These are phyloP conservation scores for Synergus laeviventris DNA, from an alignment of 2,888 invertebrate species.

Conservation along the genomic window DNA sequence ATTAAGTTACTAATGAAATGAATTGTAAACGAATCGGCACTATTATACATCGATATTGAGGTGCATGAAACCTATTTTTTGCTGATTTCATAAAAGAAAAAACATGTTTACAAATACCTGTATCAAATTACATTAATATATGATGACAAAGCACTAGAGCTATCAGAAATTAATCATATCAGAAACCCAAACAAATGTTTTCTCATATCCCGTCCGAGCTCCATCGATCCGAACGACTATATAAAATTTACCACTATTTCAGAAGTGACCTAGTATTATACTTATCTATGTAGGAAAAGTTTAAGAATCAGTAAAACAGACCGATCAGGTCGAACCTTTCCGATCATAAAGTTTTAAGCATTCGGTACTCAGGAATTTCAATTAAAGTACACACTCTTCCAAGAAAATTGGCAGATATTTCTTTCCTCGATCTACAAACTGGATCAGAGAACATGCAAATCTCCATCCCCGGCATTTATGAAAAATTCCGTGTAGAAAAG, in stretches of 20 bases:
- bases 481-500: not conserved
- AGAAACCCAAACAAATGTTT: slow-evolving; percentile 22
- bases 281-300: slow-evolving; percentile 26
- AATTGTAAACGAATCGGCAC: too few relatives aligned
- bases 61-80: too few relatives aligned
- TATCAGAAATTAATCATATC: slow-evolving; percentile 19
- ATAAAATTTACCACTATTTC: slow-evolving; percentile 34
- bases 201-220: slow-evolving; percentile 21
- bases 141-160: not conserved
- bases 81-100: too few relatives aligned
- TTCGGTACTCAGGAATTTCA: slow-evolving; percentile 12
- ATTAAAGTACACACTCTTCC: slow-evolving; percentile 31
- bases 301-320: slow-evolving; percentile 16
- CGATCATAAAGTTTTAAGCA: slow-evolving; percentile 20
- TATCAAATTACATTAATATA: slow-evolving; percentile 18
- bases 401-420: slow-evolving; percentile 19
- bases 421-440: slow-evolving; percentile 4
- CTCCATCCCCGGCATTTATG: not conserved
- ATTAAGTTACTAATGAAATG: too few relatives aligned
- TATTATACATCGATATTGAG: too few relatives aligned
- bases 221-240: slow-evolving; percentile 34
- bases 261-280: slow-evolving; percentile 38
- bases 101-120: not conserved
- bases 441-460: slow-evolving; percentile 20
- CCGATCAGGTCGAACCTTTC: slow-evolving; percentile 12